Evolutionary conservation across 2,888 invertebrate genomes (phyloP).

Genomic region (Heteropelma amictum): DNA sequence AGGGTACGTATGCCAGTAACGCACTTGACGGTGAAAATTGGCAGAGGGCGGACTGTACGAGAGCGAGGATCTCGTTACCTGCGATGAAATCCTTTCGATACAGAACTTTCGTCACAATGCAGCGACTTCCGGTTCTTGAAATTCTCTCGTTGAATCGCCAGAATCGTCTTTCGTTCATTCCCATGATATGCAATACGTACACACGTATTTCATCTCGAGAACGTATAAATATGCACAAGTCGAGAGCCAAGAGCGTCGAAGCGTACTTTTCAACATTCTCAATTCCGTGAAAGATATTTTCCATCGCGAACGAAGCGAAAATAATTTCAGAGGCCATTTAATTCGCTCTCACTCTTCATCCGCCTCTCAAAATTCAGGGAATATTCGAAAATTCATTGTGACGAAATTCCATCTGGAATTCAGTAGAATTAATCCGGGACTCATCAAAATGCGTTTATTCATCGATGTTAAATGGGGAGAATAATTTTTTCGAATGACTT

Average conservation of each 20-base stretch:
- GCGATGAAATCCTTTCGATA: slow-evolving; percentile 28
- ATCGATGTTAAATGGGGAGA: too few relatives aligned
- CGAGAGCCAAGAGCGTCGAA: slow-evolving; percentile 53
- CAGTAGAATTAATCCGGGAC: too few relatives aligned
- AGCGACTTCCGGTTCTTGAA: slow-evolving; percentile 41
- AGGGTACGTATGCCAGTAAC: slow-evolving; percentile 29
- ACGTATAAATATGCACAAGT: slow-evolving; percentile 52
- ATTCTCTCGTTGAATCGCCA: slow-evolving; percentile 41
- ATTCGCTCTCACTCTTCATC: neutral
- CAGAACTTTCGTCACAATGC: slow-evolving; percentile 28
- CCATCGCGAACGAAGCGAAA: slow-evolving; percentile 13
- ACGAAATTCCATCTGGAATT: too few relatives aligned
- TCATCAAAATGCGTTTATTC: too few relatives aligned
- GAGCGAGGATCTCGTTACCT: too few relatives aligned
- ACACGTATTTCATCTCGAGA: neutral
- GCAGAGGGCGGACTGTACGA: slow-evolving; percentile 11
- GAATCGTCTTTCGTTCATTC: slow-evolving; percentile 30
- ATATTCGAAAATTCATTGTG: too few relatives aligned
- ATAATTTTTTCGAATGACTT: too few relatives aligned
- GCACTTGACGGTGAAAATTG: slow-evolving; percentile 29
- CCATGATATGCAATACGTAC: neutral
- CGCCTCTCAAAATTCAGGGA: too few relatives aligned
- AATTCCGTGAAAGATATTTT: slow-evolving; percentile 38
- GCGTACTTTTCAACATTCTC: slow-evolving; percentile 1
- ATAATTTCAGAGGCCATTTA: slow-evolving; percentile 19